These are phyloP conservation scores for Eristalis tenax DNA, from an alignment of 2,888 invertebrate genomes.

Conservation along the genomic window DNA sequence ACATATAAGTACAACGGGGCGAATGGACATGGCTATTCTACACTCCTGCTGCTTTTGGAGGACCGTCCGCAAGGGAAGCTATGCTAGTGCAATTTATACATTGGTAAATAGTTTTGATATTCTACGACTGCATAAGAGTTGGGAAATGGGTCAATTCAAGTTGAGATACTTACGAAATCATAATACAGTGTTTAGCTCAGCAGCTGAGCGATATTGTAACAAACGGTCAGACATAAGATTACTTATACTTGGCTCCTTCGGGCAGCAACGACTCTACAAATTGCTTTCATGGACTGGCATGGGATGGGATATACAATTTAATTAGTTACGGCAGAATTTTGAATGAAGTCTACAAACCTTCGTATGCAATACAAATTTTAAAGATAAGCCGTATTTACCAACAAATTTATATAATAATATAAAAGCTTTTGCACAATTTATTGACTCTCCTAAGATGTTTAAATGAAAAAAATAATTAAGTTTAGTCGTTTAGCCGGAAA, in stretches of 20 bases:
- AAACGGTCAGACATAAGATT: not conserved
- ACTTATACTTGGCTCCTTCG: not conserved
- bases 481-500: too few species aligned
- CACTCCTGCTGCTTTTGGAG: slow-evolving; percentile 80
- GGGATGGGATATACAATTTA: too few species aligned
- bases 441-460: too few species aligned
- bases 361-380: too few species aligned
- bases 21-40: slow-evolving; percentile 76
- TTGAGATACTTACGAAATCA: not conserved
- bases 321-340: too few species aligned
- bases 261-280: not conserved
- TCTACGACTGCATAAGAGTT: not conserved
- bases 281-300: too few species aligned
- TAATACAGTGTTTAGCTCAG: not conserved
- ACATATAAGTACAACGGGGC: not conserved
- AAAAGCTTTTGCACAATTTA: too few species aligned
- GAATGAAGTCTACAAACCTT: too few species aligned
- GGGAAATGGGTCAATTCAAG: not conserved
- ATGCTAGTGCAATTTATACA: slow-evolving; percentile 77
- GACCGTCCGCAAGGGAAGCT: slow-evolving; percentile 77
- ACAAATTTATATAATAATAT: too few species aligned
- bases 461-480: too few species aligned
- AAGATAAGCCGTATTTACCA: too few species aligned
- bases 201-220: not conserved
- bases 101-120: slow-evolving; percentile 68